Conservation (phyloP, 2,888 invertebrate genomes). For the Tachina fera region DNA sequence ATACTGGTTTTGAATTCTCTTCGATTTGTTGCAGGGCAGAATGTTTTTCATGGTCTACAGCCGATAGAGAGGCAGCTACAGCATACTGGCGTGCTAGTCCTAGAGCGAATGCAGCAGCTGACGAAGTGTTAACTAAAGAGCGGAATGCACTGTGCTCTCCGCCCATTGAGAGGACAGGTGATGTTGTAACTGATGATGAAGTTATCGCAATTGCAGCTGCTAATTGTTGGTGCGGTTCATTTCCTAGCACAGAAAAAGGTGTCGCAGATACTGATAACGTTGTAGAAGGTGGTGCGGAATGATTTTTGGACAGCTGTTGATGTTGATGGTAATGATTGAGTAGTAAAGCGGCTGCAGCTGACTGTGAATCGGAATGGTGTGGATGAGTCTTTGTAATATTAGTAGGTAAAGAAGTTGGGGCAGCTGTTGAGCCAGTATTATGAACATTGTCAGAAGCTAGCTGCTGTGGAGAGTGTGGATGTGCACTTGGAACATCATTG, state of each 20-base stretch:
- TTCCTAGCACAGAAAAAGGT: conserved; percentile 61
- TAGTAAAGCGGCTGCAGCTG: conserved; percentile 77
- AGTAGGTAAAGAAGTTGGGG: conserved; percentile 48
- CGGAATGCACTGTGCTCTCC: conserved; percentile 95
- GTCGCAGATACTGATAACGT: conserved; percentile 63
- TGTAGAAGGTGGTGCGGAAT: conserved; percentile 23
- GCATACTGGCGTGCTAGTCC: conserved; percentile 81
- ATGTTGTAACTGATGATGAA: conserved; percentile 77
- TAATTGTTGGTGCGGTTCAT: conserved; percentile 72
- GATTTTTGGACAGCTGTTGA: conserved; percentile 77
- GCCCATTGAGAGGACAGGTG: conserved; percentile 87
- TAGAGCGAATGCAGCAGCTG: conserved; percentile 85
- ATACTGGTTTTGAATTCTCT: conserved; percentile 75
- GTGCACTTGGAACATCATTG: conserved; percentile 72
- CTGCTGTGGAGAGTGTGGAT: conserved; percentile 70
- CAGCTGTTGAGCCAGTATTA: conserved; percentile 40
- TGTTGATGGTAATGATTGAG: conserved; percentile 80
- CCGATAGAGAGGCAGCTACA: conserved; percentile 80
- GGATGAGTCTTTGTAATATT: conserved; percentile 62
- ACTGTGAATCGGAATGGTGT: conserved; percentile 71
- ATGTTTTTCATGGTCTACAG: conserved; percentile 80
- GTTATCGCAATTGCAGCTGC: conserved; percentile 73
- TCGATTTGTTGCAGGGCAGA: conserved; percentile 69
- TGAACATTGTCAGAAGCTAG: conserved; percentile 39
- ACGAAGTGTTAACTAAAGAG: conserved; percentile 87